A percentile compares a stretch with the other conserved stretches of the same genome.
Evolutionary conservation across 2,797 vertebrate genomes (phyloP).

Genomic region (Amblyopsis hoosieri): DNA sequence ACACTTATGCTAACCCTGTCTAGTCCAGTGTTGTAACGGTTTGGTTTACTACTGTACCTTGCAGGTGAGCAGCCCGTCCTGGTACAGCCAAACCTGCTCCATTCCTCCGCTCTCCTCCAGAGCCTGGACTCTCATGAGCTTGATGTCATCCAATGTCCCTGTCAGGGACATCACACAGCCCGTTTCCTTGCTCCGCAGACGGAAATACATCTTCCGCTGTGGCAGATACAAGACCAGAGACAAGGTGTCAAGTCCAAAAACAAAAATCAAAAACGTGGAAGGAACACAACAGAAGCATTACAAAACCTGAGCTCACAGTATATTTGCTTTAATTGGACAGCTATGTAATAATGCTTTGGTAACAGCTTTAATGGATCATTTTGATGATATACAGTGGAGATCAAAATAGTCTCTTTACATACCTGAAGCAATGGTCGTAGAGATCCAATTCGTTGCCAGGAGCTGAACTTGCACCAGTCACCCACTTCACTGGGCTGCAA

Average conservation of each 20-base stretch:
- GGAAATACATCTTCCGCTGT: conserved; percentile 88
- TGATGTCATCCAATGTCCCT: conserved; percentile 87
- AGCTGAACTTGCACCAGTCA: conserved; percentile 80
- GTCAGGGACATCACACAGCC: conserved; percentile 86
- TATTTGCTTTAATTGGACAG: too few species aligned
- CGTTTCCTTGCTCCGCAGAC: conserved; percentile 84
- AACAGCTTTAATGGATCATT: too few species aligned
- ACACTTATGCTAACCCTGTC: not conserved
- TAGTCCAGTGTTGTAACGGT: not conserved
- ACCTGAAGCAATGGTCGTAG: conserved; percentile 92
- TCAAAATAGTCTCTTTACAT: conserved; percentile 10
- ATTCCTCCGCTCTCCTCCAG: conserved; percentile 83
- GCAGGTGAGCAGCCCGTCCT: conserved; percentile 85
- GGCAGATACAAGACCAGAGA: conserved; percentile 5
- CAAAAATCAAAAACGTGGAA: not conserved
- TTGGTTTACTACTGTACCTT: conserved; percentile 73
- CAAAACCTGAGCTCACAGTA: too few species aligned
- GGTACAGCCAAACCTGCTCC: conserved; percentile 93
- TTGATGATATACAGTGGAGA: too few species aligned
- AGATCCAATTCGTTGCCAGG: conserved; percentile 86
- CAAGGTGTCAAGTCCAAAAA: not conserved
- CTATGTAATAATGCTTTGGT: too few species aligned
- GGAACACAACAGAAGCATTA: not conserved
- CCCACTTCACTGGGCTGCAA: conserved; percentile 80
- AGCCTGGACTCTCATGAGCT: conserved; percentile 89